phyloP scores from a whole-genome alignment of 2,113 vertebrate genomes.

The Numenius arquata region DNA sequence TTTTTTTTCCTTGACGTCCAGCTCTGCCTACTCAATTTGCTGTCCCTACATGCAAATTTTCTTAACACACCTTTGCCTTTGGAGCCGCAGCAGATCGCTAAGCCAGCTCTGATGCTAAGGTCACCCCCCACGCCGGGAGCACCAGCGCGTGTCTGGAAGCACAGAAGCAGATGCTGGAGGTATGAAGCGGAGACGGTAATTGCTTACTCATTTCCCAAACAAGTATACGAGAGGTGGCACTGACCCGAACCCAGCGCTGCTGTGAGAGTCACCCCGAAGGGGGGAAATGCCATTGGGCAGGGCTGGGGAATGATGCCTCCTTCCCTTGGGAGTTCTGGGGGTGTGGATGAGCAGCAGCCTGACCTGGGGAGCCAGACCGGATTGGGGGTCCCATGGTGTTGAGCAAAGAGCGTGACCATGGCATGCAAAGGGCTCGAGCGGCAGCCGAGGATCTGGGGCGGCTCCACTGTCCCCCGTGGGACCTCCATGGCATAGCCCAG shows the following conservation, averaged over 20 bases:
- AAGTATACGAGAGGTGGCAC: background rate
- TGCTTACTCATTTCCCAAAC: background rate
- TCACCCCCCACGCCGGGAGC: background rate
- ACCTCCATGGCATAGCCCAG: background rate
- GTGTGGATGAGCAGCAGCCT: background rate
- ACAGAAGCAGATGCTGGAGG: background rate
- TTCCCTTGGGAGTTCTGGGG: background rate
- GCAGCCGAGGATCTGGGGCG: rapidly evolving
- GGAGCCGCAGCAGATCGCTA: background rate
- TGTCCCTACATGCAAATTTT: background rate
- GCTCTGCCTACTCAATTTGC: background rate
- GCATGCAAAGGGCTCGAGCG: background rate
- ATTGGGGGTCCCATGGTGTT: rapidly evolving
- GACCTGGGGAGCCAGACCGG: background rate
- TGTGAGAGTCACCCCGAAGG: background rate
- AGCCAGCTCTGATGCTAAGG: background rate
- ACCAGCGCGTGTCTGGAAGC: rapidly evolving
- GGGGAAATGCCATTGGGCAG: rapidly evolving
- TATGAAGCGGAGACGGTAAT: background rate
- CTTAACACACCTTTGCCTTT: background rate
- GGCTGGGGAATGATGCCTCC: background rate
- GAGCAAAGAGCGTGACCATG: background rate
- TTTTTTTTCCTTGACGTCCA: background rate
- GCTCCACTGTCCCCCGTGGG: background rate
- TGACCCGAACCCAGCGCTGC: background rate